Percentiles rank a stretch among this genome's conserved stretches.
Conservation (phyloP, 2,888 invertebrate genomes). For the Melanargia galathea region DNA sequence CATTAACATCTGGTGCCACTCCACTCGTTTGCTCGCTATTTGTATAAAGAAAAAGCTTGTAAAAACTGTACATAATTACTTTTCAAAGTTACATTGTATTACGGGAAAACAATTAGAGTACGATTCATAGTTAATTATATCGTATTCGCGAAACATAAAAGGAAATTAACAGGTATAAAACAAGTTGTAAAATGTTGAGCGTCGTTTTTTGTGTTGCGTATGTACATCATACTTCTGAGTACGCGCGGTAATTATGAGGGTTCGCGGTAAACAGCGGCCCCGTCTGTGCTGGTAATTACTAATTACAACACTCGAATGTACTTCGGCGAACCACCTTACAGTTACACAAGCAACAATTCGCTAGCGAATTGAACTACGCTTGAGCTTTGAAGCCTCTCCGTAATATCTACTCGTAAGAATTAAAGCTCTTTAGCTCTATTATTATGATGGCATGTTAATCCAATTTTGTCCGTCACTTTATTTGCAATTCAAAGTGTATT, state of each 20-base stretch:
- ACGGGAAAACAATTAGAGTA: constrained; percentile 24
- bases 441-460: too few species aligned
- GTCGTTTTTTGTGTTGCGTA: constrained; percentile 39
- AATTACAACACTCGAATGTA: constrained; percentile 54
- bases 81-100: constrained; percentile 5
- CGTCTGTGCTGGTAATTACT: constrained; percentile 59
- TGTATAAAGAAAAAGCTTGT: too few species aligned
- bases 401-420: too few species aligned
- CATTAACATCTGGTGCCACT: too few species aligned
- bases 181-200: constrained; percentile 36
- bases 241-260: constrained; percentile 62
- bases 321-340: constrained; percentile 54
- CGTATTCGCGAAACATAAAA: constrained; percentile 31
- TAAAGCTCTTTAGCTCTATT: too few species aligned
- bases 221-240: constrained; percentile 57
- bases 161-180: constrained; percentile 41
- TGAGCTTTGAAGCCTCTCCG: too few species aligned
- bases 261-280: constrained; percentile 63
- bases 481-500: too few species aligned
- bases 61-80: neutral
- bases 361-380: constrained; percentile 20
- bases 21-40: too few species aligned
- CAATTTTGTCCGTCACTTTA: too few species aligned
- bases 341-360: constrained; percentile 53
- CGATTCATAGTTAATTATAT: constrained; percentile 18